These are phyloP conservation scores for Podotricha telesiphe DNA, from an alignment of 2,888 invertebrate genomes.

Conservation along the genomic window DNA sequence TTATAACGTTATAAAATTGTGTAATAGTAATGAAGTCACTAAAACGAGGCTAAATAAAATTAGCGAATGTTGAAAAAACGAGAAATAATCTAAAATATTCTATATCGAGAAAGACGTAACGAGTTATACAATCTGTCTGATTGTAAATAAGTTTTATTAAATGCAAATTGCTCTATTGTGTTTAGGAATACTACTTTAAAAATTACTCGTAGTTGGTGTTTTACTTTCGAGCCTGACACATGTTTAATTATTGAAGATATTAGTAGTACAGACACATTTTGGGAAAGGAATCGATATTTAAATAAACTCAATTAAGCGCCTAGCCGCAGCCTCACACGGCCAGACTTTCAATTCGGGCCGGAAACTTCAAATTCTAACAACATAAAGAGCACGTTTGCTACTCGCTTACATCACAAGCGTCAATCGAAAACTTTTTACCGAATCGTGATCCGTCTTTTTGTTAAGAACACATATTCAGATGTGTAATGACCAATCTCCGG, in stretches of 20 bases:
- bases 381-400: slow-evolving; percentile 79
- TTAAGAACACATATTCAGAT: slow-evolving; percentile 80
- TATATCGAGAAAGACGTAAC: slow-evolving; percentile 19
- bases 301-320: slow-evolving; percentile 42
- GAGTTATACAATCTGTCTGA: slow-evolving; percentile 25
- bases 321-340: slow-evolving; percentile 25
- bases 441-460: slow-evolving; percentile 79
- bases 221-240: slow-evolving; percentile 22
- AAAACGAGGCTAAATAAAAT: slow-evolving; percentile 22
- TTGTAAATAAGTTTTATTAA: slow-evolving; percentile 31
- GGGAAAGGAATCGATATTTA: slow-evolving; percentile 34
- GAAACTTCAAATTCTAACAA: slow-evolving; percentile 77
- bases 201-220: slow-evolving; percentile 38
- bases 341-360: slow-evolving; percentile 72
- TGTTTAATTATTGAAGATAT: slow-evolving; percentile 19
- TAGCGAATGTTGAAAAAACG: slow-evolving; percentile 15
- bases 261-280: slow-evolving; percentile 9
- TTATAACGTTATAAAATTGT: slow-evolving; percentile 18
- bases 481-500: slow-evolving; percentile 82
- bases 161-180: slow-evolving; percentile 35
- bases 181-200: slow-evolving; percentile 39
- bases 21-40: slow-evolving; percentile 18
- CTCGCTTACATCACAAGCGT: slow-evolving; percentile 73
- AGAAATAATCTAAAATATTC: slow-evolving; percentile 23
- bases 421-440: slow-evolving; percentile 71